Conservation (phyloP, 1,140 invertebrate genomes). For the Drosophila neocordata region DNA sequence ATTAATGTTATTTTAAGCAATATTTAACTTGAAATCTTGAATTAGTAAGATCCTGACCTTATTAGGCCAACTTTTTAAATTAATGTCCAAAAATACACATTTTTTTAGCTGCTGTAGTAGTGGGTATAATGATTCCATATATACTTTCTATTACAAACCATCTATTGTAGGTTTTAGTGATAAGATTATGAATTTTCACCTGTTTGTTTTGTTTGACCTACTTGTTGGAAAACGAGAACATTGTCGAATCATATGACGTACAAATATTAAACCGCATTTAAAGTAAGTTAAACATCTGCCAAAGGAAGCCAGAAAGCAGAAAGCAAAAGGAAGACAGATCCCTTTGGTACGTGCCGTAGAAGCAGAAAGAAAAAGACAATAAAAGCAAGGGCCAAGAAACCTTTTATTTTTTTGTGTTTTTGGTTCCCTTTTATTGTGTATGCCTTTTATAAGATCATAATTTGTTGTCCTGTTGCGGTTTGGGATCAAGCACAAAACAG, state of each 20-base stretch:
- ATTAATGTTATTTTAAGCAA: too few relatives aligned
- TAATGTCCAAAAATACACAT: neutral
- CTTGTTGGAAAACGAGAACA: slow-evolving; percentile 30
- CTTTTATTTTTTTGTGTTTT: slow-evolving; percentile 6
- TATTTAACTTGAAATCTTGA: too few relatives aligned
- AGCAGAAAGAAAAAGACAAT: slow-evolving; percentile 16
- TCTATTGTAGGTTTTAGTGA: slow-evolving; percentile 35
- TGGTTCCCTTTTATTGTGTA: slow-evolving; percentile 23
- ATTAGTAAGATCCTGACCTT: too few relatives aligned
- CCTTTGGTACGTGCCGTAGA: slow-evolving; percentile 4
- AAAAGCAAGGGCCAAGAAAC: neutral
- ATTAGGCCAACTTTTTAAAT: too few relatives aligned
- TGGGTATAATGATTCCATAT: slow-evolving; percentile 20
- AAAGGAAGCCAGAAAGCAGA: neutral
- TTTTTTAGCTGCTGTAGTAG: neutral
- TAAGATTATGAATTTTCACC: slow-evolving; percentile 50
- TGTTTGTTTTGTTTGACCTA: slow-evolving; percentile 49
- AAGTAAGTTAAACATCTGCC: slow-evolving; percentile 73
- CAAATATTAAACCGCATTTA: slow-evolving; percentile 38
- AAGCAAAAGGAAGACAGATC: slow-evolving; percentile 6
- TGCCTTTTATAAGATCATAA: slow-evolving; percentile 22
- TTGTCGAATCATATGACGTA: slow-evolving; percentile 44
- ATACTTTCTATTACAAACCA: slow-evolving; percentile 23
- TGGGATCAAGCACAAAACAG: slow-evolving; percentile 44
- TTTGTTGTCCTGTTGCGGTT: slow-evolving; percentile 46